phyloP scores from a whole-genome alignment of 1,140 invertebrate genomes.

The Sweltsa coloradensis region DNA sequence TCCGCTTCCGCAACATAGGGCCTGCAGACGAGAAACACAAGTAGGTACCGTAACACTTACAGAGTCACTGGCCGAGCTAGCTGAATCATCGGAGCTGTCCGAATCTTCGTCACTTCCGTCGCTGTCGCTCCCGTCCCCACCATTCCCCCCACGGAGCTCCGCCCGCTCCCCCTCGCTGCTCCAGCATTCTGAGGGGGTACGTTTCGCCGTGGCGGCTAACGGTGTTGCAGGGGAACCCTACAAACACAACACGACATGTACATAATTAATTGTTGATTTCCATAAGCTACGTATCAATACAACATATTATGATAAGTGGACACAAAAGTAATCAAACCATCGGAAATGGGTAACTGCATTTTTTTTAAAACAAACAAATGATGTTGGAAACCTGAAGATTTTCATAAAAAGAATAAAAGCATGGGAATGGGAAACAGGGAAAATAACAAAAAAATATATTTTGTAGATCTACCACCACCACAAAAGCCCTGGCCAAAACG shows the following conservation, averaged over 20 bases:
- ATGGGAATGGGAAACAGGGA: too few relatives aligned
- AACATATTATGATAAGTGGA: neutral
- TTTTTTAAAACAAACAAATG: constrained; percentile 13
- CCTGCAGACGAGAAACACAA: neutral
- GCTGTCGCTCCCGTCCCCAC: constrained; percentile 10
- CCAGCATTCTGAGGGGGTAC: constrained; percentile 16
- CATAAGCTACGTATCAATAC: neutral
- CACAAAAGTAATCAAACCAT: neutral
- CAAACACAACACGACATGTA: neutral
- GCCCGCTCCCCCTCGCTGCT: constrained; percentile 10
- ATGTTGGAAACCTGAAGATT: neutral
- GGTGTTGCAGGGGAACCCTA: constrained; percentile 21
- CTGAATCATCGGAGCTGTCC: constrained; percentile 7
- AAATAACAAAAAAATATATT: too few relatives aligned
- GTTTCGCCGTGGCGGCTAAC: constrained; percentile 19
- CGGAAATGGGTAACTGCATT: neutral
- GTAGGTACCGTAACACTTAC: constrained; percentile 1
- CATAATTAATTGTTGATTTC: neutral
- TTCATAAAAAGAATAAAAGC: neutral
- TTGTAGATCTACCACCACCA: too few relatives aligned
- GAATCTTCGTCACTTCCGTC: constrained; percentile 15
- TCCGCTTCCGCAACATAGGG: neutral
- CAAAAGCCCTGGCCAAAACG: too few relatives aligned
- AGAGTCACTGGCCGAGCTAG: constrained; percentile 10
- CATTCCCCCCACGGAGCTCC: constrained; percentile 9